Percentiles rank a stretch among this genome's conserved stretches.
Evolutionary conservation across 2,797 vertebrate species (phyloP).

Genomic region (Tokudaia tokunoshimensis): DNA sequence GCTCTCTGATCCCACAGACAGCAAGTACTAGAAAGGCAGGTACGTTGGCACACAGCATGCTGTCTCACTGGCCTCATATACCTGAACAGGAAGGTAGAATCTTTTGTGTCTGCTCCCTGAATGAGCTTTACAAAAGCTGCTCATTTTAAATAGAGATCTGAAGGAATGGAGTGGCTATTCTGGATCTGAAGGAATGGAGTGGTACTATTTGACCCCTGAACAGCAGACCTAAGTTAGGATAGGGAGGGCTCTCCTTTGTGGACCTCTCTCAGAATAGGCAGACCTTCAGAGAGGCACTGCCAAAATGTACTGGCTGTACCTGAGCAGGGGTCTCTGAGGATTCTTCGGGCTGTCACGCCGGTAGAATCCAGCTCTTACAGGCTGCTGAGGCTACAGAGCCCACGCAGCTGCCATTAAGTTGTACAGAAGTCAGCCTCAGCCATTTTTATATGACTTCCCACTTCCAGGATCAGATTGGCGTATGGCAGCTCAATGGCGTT

Average conservation of each 20-base stretch:
- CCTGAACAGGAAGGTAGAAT: not conserved
- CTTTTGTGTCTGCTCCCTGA: not conserved
- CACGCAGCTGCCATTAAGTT: not conserved
- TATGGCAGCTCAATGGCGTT: not conserved
- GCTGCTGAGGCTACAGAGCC: not conserved
- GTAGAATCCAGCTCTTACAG: not conserved
- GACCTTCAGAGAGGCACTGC: not conserved
- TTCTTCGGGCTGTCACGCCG: no score
- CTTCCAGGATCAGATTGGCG: fast-evolving
- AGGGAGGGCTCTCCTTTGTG: not conserved
- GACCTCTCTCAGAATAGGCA: not conserved
- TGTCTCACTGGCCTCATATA: not conserved
- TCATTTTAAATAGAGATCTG: not conserved
- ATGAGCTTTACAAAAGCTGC: not conserved
- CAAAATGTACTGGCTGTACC: not conserved
- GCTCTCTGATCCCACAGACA: not conserved
- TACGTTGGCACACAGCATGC: not conserved
- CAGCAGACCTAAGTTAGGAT: not conserved
- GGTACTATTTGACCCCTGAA: not conserved
- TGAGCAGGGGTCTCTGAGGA: not conserved
- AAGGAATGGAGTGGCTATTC: not conserved
- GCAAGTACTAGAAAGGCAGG: not conserved
- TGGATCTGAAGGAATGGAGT: not conserved
- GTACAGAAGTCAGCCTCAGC: not conserved
- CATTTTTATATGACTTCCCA: not conserved